Percentiles rank a stretch among this genome's conserved stretches.
These are phyloP conservation scores for Orius insidiosus DNA, from an alignment of 1,140 invertebrate genomes.

Conservation along the genomic window DNA sequence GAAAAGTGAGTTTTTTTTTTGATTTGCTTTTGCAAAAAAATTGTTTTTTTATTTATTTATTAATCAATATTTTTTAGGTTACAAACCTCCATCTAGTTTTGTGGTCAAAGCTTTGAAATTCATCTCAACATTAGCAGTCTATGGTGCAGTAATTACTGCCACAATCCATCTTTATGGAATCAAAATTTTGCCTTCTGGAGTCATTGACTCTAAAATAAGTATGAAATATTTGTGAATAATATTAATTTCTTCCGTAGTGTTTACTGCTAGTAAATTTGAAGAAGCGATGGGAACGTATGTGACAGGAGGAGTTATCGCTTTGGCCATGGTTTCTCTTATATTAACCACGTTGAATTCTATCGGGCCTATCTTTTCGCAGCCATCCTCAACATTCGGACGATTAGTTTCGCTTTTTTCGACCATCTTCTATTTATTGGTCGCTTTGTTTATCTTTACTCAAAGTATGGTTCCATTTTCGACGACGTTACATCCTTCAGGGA, in stretches of 20 bases:
- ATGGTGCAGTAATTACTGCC: conserved; percentile 31
- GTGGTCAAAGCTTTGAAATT: conserved; percentile 12
- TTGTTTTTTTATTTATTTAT: too few species aligned
- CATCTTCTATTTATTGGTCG: conserved; percentile 36
- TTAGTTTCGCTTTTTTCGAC: conserved; percentile 31
- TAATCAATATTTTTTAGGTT: too few species aligned
- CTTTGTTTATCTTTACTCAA: conserved; percentile 40
- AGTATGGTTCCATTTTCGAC: conserved; percentile 36
- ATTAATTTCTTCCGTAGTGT: conserved; percentile 35
- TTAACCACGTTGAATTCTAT: conserved; percentile 24
- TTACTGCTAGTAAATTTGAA: conserved; percentile 39
- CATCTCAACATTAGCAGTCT: conserved; percentile 25
- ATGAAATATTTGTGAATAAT: too few species aligned
- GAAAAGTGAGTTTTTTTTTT: conserved; percentile 17
- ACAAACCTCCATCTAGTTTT: too few species aligned
- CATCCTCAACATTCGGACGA: conserved; percentile 33
- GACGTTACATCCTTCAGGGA: conserved; percentile 37
- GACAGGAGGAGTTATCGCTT: conserved; percentile 26
- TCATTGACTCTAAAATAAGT: conserved; percentile 43
- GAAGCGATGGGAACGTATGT: conserved; percentile 26
- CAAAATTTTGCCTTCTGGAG: conserved; percentile 31
- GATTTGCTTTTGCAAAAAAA: too few species aligned
- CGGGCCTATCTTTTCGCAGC: conserved; percentile 22
- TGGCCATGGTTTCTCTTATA: conserved; percentile 37
- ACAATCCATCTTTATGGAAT: conserved; percentile 35